phyloP scores from a whole-genome alignment of 2,113 vertebrate species.

The Phalacrocorax carbo region DNA sequence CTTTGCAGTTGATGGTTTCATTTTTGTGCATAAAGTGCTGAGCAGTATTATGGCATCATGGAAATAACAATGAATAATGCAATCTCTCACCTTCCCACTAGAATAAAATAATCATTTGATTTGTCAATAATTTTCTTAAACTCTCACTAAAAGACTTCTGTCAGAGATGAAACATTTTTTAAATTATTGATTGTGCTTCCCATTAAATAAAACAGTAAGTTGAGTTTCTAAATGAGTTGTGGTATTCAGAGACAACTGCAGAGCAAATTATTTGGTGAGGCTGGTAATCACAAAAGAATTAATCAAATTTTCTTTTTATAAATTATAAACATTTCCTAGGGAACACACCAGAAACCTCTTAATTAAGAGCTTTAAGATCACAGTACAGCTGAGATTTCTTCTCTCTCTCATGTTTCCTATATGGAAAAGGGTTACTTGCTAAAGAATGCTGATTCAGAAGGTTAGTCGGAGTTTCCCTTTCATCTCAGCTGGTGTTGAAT shows the following conservation, averaged over 20 bases:
- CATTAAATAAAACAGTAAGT: conserved; percentile 18
- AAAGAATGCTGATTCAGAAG: not conserved
- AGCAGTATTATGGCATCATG: not conserved
- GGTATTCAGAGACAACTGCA: not conserved
- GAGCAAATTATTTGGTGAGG: conserved; percentile 3
- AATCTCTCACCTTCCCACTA: not conserved
- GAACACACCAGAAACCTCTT: not conserved
- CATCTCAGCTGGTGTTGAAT: not conserved
- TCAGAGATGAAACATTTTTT: not conserved
- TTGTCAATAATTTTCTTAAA: conserved; percentile 24
- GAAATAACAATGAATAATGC: conserved; percentile 23
- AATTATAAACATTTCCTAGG: not conserved
- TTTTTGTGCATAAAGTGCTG: not conserved
- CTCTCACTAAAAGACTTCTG: not conserved
- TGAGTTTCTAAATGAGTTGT: not conserved
- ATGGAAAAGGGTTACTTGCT: not conserved
- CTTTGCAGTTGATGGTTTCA: not conserved
- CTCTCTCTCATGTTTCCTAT: not conserved
- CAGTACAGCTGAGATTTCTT: not conserved
- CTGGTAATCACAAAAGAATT: not conserved
- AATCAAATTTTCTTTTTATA: not conserved
- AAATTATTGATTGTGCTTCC: not conserved
- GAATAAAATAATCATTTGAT: not conserved
- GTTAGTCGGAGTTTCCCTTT: not conserved
- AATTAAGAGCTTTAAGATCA: not conserved